Evolutionary conservation across 2,797 vertebrate species (phyloP).

Genomic region (Arrhamphus sclerolepis): DNA sequence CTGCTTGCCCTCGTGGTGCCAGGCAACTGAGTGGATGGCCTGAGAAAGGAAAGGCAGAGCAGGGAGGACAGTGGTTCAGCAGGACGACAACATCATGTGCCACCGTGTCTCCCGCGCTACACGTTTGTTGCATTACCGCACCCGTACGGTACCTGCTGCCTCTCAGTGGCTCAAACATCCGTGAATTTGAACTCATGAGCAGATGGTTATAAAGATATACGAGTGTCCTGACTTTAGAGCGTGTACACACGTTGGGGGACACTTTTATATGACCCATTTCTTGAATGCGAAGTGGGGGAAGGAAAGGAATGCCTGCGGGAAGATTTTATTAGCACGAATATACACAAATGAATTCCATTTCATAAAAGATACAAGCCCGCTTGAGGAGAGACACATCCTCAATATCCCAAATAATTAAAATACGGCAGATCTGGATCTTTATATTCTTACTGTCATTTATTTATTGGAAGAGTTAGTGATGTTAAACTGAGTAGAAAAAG

Average conservation of each 20-base stretch:
- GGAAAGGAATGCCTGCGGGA: slow-evolving; percentile 1
- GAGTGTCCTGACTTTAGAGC: slow-evolving; percentile 25
- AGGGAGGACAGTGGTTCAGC: slow-evolving; percentile 27
- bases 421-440: slow-evolving; percentile 5
- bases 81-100: slow-evolving; percentile 43
- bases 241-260: neutral
- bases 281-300: slow-evolving; percentile 5
- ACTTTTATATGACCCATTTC: slow-evolving; percentile 17
- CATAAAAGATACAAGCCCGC: slow-evolving; percentile 7
- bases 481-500: no score
- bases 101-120: slow-evolving; percentile 19
- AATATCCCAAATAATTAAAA: slow-evolving; percentile 10
- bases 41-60: slow-evolving; percentile 64
- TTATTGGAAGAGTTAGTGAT: no score
- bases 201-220: slow-evolving; percentile 54
- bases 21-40: slow-evolving; percentile 98
- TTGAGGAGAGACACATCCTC: neutral
- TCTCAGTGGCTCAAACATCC: slow-evolving; percentile 29
- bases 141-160: slow-evolving; percentile 26
- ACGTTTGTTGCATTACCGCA: slow-evolving; percentile 14
- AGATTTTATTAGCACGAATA: slow-evolving; percentile 20
- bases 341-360: slow-evolving; percentile 21
- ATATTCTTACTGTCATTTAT: neutral
- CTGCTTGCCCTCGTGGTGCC: slow-evolving; percentile 99
- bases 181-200: slow-evolving; percentile 20